Base-by-base conservation (phyloP, 2,113 vertebrate genomes). In the Spea bombifrons region DNA sequence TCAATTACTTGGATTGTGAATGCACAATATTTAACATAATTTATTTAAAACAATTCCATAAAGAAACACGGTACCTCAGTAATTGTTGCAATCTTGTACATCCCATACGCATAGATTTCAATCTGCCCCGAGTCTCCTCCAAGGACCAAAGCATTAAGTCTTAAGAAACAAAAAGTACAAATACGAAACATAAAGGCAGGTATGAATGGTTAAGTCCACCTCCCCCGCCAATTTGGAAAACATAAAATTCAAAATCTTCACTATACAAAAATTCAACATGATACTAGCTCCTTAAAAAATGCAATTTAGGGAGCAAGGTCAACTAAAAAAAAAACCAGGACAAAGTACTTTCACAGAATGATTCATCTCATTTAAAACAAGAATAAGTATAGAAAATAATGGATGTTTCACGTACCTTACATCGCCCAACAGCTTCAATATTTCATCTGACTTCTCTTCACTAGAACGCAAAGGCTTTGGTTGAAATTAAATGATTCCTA, bases 361-460 rank as follows among this genome's bases (percentile, higher is more conserved):
- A 30, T 30, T 2, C 30, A 30, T 30, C 30, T 2, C 50, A 53
- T 7, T 8, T 8, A 53, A 10, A 53, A 7, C 50, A 61, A 13
- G 15, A 61, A 61, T n/a, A 3, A 13, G 50, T 8, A 3, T 10
- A 53, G 50, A 53, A 53, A 59, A 59, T 12, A 59, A 59, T 13
- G 10, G 4, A 59, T 59, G 6, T 3, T 30, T 46, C 16, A 63
- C 70, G 92, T 91, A 99, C 97, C 96, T 96, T 83, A 95, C 94
- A 75, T 99, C 97, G 83, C 96, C 97, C 77, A 99, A 88, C 59
- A 99, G 96, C 83, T 98, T 99, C 88, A 96, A 94, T 80, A 97
- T 97, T 87, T 98, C 97, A 85, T 99, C 97, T 47, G 96, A 98
- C 81, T 98, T 99, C 87, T 99, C 97, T 86, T 99, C 96, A 89